Evolutionary conservation across 2,113 vertebrate genomes (phyloP), one percentile per base, ranked within the genome.

Genomic region (Lasiurus cinereus): DNA sequence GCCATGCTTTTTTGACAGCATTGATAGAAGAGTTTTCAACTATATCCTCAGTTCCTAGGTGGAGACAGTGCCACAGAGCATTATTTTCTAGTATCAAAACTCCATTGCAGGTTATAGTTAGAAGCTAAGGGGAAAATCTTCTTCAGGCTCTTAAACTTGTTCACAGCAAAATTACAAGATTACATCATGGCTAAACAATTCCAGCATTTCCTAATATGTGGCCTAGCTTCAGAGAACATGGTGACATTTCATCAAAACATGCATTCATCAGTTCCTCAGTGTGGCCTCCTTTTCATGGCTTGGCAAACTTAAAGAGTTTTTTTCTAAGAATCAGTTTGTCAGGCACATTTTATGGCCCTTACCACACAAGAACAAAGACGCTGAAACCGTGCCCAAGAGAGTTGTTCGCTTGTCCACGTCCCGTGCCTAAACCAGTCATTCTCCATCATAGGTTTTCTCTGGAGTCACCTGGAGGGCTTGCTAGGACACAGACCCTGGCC

Each of bases 161-260:
- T 93, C 94, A 80, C 46, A 88, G 79, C 69, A 83, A 67, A 94
- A 91, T 62, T 72, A 56, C 52, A 92, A 88, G 36, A 88, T 95
- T 79, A 82, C 43, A 64, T 95, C 93, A 96, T 22, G 29, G 39
- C 56, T 79, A 72, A 92, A 93, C n/a, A 91, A 96, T 83, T 88
- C 36, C 84, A 94, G 88, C 92, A 93, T 95, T 95, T 96, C 93
- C 67, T 85, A 95, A 93, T 88, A 66, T 95, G 84, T 95, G 87
- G 73, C 87, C 54, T 82, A 59, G 54, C 94, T 93, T 95, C 84
- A 94, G 43, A 95, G 52, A 46, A 94, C 62, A 66, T 31, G 13
- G 88, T 96, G 76, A 89, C 83, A 88, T 87, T 91, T 87, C 83
- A 95, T 87, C 66, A 84, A 95, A 92, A 92, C 72, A 90, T 52